Conservation (phyloP, 37 sponge, comb jelly and placozoan species). For the Beroe forskalii region DNA sequence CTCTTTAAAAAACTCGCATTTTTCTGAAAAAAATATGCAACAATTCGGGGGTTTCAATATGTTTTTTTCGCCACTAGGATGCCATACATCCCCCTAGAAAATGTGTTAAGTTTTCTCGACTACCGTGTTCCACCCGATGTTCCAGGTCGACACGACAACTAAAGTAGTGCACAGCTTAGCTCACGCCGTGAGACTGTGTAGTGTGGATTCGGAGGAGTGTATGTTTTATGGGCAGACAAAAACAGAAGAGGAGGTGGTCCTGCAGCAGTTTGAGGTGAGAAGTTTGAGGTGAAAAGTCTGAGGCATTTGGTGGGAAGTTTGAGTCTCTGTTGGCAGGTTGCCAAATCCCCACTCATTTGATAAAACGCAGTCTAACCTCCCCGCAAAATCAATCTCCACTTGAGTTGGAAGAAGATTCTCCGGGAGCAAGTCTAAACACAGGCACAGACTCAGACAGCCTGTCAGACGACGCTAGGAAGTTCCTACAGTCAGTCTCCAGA, state of each 20-base stretch:
- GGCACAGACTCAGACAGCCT: neutral
- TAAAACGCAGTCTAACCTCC: too few species aligned
- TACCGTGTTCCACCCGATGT: neutral
- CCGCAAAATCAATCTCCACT: neutral
- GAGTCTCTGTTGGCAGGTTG: too few species aligned
- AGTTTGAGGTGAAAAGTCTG: neutral
- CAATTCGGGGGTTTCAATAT: too few species aligned
- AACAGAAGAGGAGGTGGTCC: neutral
- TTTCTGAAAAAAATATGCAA: too few species aligned
- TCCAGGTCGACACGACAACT: slow-evolving; percentile 34
- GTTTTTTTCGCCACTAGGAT: neutral
- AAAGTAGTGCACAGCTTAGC: slow-evolving; percentile 38
- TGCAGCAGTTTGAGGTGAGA: slow-evolving; percentile 49
- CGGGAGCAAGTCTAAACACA: neutral
- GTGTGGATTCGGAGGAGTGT: slow-evolving; percentile 14
- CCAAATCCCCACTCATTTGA: too few species aligned
- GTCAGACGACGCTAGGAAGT: slow-evolving; percentile 22
- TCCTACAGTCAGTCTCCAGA: slow-evolving; percentile 28
- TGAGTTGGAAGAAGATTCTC: neutral
- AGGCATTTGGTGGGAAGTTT: too few species aligned
- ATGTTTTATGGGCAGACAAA: slow-evolving; percentile 39
- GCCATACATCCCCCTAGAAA: neutral
- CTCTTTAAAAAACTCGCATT: too few species aligned
- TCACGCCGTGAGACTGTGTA: slow-evolving; percentile 49
- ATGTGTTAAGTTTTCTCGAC: neutral